Base-by-base conservation (phyloP, 2,888 invertebrate species). In the Drosophila hamatofila region DNA sequence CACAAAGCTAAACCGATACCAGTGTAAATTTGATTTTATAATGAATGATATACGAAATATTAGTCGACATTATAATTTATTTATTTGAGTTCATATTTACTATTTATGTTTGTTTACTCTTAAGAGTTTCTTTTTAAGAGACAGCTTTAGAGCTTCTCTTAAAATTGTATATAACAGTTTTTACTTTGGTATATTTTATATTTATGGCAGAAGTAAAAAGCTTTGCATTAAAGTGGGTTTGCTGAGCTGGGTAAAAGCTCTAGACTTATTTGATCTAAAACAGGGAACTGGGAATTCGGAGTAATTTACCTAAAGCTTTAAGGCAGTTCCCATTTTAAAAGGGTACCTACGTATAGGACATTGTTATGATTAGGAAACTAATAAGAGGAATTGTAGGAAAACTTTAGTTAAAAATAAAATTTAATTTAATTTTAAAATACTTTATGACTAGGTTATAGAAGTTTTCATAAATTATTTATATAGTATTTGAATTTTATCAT, bases 121-220 rank as follows among this genome's bases (percentile, higher is more conserved):
- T 33, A 30, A 49, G 30, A 27, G 49, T 1, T 11, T 6, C 0
- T 3, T 2, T 4, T 0, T 0, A 1, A 16, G 16, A 25, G 30
- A 18, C 12, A 3, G 8, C 2, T 37, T 9, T 6, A 11, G n/a
- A 27, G 11, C 0, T 41, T 37, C 42, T 39, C 33, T 64, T 44
- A 14, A 44, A 2, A 3, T 2, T 1, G 0, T 0, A 3, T 83
- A 83, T 66, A 59, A 75, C 83, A 80, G 48, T 56, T 27, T 11
- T 9, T 21, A 2, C 7, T 4, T 41, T 21, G 11, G 0, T 8
- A 16, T 6, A 25, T 12, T 48, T 30, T 21, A 1, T 1, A 12
- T 59, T 41, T 42, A 48, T 63, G 39, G 33, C 39, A 11, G 6
- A 14, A 3, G 18, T 12, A 1, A n/a, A 18, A 12, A 41, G 7